Percentiles rank a stretch among this genome's conserved stretches.
These are phyloP conservation scores for Cryptomyrus ogoouensis DNA, from an alignment of 2,113 vertebrate genomes.

Conservation along the genomic window DNA sequence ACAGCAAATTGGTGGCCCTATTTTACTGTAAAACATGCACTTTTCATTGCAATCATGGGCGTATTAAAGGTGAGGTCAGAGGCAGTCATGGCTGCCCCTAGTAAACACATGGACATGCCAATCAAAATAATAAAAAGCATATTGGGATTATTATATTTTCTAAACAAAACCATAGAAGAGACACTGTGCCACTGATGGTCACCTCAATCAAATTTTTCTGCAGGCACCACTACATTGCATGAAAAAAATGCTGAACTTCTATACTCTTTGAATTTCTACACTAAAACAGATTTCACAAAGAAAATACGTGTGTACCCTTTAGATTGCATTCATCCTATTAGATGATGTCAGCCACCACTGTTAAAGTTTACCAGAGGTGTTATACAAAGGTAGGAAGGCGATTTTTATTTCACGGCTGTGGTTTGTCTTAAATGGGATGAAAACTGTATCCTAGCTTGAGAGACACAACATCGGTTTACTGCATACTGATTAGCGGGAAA, in stretches of 20 bases:
- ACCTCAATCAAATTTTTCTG: too few relatives aligned
- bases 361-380: neutral
- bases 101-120: too few relatives aligned
- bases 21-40: too few relatives aligned
- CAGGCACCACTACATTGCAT: neutral
- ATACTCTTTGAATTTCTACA: neutral
- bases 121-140: too few relatives aligned
- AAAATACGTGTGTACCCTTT: neutral
- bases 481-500: neutral
- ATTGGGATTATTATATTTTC: too few relatives aligned
- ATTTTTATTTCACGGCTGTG: neutral
- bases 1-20: too few relatives aligned
- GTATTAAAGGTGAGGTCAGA: too few relatives aligned
- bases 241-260: neutral
- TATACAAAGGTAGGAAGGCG: neutral
- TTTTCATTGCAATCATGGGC: too few relatives aligned
- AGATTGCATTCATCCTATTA: neutral
- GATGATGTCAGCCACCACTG: neutral
- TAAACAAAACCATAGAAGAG: too few relatives aligned
- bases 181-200: too few relatives aligned
- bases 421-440: neutral
- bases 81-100: too few relatives aligned
- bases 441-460: neutral
- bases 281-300: neutral
- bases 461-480: neutral